phyloP scores from a whole-genome alignment of 2,797 vertebrate genomes.

The Morelia viridis region DNA sequence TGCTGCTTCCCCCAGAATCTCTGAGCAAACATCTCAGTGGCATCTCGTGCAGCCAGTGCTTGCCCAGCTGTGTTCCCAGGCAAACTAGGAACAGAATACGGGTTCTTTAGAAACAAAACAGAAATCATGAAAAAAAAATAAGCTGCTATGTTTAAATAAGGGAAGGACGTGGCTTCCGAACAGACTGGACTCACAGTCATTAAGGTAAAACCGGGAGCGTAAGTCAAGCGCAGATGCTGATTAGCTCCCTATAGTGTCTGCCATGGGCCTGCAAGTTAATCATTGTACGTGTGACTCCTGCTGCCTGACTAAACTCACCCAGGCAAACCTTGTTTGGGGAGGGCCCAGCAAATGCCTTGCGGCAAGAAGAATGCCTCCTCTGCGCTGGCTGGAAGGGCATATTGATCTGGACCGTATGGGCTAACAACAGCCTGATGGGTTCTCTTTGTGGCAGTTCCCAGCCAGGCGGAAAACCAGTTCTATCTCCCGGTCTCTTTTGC shows the following conservation, averaged over 20 bases:
- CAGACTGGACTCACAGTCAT: constrained; percentile 18
- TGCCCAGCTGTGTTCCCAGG: neutral
- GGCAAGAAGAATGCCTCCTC: constrained; percentile 15
- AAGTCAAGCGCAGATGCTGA: constrained; percentile 5
- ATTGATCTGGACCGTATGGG: neutral
- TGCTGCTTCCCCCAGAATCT: constrained; percentile 11
- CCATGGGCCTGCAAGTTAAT: neutral
- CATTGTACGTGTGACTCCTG: neutral
- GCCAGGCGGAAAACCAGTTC: neutral
- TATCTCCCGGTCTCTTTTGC: neutral
- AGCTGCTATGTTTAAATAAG: neutral
- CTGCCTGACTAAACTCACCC: constrained; percentile 4
- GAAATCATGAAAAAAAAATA: constrained; percentile 22
- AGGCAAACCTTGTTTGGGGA: neutral
- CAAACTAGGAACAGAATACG: neutral
- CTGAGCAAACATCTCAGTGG: neutral
- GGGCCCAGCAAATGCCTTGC: neutral
- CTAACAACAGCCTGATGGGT: neutral
- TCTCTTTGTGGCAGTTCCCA: neutral
- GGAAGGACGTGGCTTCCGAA: neutral
- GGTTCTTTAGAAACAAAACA: neutral
- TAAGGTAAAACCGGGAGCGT: neutral
- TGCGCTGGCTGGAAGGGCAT: neutral
- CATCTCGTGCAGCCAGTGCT: neutral
- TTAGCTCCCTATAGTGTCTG: neutral